Conservation (phyloP, 2,888 invertebrate genomes). For the Drosophila mayaguana region DNA sequence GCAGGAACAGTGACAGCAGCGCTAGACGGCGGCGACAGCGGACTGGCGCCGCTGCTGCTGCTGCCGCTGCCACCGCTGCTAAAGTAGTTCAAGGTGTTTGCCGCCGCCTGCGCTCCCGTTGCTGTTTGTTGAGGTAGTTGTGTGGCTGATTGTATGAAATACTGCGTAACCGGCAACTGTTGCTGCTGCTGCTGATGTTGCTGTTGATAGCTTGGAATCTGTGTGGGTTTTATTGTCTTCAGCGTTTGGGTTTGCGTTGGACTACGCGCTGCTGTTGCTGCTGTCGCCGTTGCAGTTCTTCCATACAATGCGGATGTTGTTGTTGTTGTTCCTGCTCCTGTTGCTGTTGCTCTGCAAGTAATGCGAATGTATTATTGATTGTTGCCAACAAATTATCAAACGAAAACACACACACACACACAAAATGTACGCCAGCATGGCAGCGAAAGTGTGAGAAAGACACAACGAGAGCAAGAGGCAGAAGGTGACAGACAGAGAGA, state of each 20-base stretch:
- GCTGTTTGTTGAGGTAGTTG: constrained; percentile 69
- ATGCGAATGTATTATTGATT: constrained; percentile 19
- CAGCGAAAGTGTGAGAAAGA: constrained; percentile 43
- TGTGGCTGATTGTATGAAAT: constrained; percentile 74
- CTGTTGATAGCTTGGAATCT: constrained; percentile 84
- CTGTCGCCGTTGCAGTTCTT: constrained; percentile 13
- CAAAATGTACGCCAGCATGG: constrained; percentile 42
- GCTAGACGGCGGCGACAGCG: constrained; percentile 55
- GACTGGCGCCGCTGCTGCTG: constrained; percentile 50
- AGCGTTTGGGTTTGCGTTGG: constrained; percentile 64
- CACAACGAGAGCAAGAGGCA: constrained; percentile 25
- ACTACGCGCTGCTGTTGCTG: constrained; percentile 40
- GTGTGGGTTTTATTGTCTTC: constrained; percentile 79
- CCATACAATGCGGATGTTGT: constrained; percentile 45
- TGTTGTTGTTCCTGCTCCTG: constrained; percentile 16
- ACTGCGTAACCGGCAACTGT: constrained; percentile 55
- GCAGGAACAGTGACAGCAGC: background rate
- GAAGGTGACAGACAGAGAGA: constrained; percentile 20
- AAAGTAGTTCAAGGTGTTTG: constrained; percentile 50
- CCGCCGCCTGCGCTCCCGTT: constrained; percentile 32
- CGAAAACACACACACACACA: constrained; percentile 51
- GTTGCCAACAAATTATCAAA: background rate
- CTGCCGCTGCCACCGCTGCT: constrained; percentile 46
- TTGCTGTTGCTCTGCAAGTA: constrained; percentile 58
- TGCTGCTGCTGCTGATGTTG: constrained; percentile 57